These are phyloP conservation scores for Casuarius casuarius DNA, from an alignment of 2,113 vertebrate species.

Conservation along the genomic window DNA sequence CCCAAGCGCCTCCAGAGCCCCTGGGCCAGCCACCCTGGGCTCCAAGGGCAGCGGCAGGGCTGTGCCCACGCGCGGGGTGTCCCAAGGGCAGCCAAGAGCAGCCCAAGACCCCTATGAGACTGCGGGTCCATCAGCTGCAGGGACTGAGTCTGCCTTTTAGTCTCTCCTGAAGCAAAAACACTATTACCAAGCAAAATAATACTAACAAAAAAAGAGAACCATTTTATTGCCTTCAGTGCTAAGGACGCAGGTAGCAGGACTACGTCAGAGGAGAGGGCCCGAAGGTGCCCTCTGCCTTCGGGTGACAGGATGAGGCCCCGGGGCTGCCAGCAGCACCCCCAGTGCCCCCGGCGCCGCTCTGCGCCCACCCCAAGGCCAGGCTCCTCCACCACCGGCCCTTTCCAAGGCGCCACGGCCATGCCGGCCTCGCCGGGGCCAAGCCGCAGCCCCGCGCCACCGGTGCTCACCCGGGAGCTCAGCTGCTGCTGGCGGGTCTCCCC, in stretches of 20 bases:
- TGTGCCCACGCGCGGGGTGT: no score
- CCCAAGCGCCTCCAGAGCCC: no score
- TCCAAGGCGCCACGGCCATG: rapidly evolving
- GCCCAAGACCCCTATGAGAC: background rate
- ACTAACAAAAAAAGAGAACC: constrained; percentile 53
- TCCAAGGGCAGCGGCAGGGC: no score
- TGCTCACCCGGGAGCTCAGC: background rate
- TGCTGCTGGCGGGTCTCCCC: background rate
- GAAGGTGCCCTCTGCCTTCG: background rate
- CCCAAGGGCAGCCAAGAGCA: background rate
- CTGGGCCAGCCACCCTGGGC: no score
- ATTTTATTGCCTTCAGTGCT: constrained; percentile 62
- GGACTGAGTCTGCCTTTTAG: rapidly evolving
- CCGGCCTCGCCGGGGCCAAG: background rate
- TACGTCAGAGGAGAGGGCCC: background rate
- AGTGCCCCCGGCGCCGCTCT: rapidly evolving
- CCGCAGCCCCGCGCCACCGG: background rate
- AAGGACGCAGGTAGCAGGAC: background rate
- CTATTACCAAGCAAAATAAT: background rate
- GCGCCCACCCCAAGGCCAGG: background rate
- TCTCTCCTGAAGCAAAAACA: background rate
- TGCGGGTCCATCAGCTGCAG: no score
- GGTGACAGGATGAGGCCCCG: background rate
- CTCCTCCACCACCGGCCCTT: background rate
- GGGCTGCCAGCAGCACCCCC: background rate